These are phyloP conservation scores for Platynereis dumerilii DNA, from an alignment of 2,888 invertebrate genomes.

Conservation along the genomic window DNA sequence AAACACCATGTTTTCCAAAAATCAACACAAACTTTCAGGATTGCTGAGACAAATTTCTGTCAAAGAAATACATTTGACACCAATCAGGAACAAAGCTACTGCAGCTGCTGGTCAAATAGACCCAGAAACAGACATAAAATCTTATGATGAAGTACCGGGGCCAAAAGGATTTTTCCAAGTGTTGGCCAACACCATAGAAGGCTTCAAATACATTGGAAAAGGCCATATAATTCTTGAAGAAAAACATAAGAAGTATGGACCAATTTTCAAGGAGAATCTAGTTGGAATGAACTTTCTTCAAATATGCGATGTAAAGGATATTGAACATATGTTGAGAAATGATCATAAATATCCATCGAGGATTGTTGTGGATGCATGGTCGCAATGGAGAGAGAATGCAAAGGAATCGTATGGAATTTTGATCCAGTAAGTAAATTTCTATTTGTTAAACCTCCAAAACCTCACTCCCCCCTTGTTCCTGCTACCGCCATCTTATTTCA, in stretches of 20 bases:
- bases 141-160: background rate
- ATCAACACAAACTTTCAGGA: too few relatives aligned
- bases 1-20: too few relatives aligned
- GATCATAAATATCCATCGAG: background rate
- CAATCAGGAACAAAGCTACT: too few relatives aligned
- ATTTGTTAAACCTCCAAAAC: too few relatives aligned
- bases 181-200: too few relatives aligned
- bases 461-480: too few relatives aligned
- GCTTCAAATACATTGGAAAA: too few relatives aligned
- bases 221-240: too few relatives aligned
- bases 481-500: too few relatives aligned
- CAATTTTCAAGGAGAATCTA: constrained; percentile 1
- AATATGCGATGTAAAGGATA: background rate
- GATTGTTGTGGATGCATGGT: background rate
- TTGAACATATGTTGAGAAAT: background rate
- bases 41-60: too few relatives aligned
- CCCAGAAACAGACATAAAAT: background rate
- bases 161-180: constrained; percentile 4
- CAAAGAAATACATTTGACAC: too few relatives aligned
- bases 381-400: constrained; percentile 1
- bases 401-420: background rate
- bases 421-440: background rate
- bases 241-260: background rate
- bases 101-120: too few relatives aligned
- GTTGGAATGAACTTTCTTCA: background rate